Base-by-base conservation (phyloP, 2,797 vertebrate genomes). In the Epinephelus coioides region DNA sequence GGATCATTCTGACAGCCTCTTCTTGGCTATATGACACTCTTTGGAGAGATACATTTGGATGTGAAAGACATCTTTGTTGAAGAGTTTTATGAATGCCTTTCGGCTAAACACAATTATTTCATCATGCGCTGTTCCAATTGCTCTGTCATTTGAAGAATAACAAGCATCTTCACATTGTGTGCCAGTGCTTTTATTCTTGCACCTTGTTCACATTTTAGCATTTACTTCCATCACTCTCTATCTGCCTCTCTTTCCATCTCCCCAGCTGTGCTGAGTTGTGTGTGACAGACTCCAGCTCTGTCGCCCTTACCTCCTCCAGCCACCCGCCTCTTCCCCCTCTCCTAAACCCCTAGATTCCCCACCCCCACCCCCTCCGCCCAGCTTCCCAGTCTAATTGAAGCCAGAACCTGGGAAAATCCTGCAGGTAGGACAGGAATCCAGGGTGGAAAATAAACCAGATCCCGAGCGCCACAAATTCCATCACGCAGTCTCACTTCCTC, bases 341-440 rank as follows among this genome's bases (percentile, higher is more conserved):
- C 56, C 73, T 44, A 76, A 55, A 76, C 51, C 71, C 73, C 27
- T 44, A 56, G 30, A 55, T 25, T 2, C 1, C 57, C 74, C 70
- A 61, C 40, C 27, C 55, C 74, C 65, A 63, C 30, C 79, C 67
- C 57, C 73, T 64, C 74, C 78, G 61, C 51, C n/a, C 70, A 64
- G 85, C 89, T 89, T 92, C 90, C 87, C 89, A 87, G 82, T 83
- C 89, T 95, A 96, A 96, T 96, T 95, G 94, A 95, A 95, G 88
- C 93, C 95, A 96, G 94, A 92, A 93, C 89, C 91, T 92, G 93
- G 89, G 93, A 94, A 94, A 93, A 91, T 92, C 88, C 91, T 91
- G 89, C 94, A 95, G 95, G 94, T 95, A 94, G 90, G 83, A 92
- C 85, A 91, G 85, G 91, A 92, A 92, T 94, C 90, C 88, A 74